phyloP scores from a whole-genome alignment of 2,888 invertebrate species.

The Trileptium ribeirensis region DNA sequence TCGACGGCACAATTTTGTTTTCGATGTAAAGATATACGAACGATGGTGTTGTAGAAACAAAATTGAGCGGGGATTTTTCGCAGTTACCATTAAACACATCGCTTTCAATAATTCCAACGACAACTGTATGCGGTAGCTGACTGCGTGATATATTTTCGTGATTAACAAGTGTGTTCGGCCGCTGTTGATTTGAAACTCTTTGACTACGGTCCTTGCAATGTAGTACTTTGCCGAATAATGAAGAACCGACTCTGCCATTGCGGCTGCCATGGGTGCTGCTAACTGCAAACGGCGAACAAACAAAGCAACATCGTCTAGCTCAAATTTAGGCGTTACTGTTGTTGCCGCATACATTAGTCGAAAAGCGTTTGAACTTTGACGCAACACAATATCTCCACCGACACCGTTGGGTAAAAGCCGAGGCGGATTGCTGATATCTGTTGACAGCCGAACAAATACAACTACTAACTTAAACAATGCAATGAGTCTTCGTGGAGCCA shows the following conservation, averaged over 20 bases:
- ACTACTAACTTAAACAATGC: too few species aligned
- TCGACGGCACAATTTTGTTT: too few species aligned
- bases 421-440: not conserved
- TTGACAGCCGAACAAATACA: not conserved
- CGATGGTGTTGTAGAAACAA: too few species aligned
- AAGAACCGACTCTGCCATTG: not conserved
- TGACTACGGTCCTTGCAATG: not conserved
- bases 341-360: not conserved
- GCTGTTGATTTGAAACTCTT: not conserved
- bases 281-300: too few species aligned
- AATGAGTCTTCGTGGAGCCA: too few species aligned
- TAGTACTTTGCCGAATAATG: not conserved
- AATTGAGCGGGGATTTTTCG: conserved; percentile 1
- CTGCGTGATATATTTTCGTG: not conserved
- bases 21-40: too few species aligned
- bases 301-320: not conserved
- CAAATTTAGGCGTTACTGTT: not conserved
- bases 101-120: not conserved
- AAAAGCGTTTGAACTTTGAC: not conserved
- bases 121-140: not conserved
- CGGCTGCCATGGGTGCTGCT: not conserved
- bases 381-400: not conserved
- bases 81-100: not conserved
- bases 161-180: not conserved
- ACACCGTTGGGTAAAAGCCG: not conserved